Evolutionary conservation across 2,797 vertebrate species (phyloP).

Genomic region (Sitta carolinensis): DNA sequence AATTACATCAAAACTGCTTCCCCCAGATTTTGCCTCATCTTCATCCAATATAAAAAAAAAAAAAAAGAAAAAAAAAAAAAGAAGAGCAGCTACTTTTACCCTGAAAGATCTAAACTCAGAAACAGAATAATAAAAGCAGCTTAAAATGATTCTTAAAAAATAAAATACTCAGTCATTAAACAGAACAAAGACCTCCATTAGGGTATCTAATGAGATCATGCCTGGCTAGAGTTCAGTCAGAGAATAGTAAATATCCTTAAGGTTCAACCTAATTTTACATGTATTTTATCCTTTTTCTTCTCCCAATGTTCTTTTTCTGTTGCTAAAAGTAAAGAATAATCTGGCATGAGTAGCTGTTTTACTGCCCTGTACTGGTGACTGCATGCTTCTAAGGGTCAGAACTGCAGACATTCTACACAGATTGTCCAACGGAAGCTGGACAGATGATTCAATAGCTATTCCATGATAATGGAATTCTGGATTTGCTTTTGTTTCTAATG

Average conservation of each 20-base stretch:
- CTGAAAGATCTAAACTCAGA: background rate
- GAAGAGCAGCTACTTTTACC: background rate
- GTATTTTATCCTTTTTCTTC: background rate
- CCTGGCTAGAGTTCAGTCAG: constrained; percentile 13
- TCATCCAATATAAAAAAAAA: background rate
- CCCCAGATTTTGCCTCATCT: constrained; percentile 43
- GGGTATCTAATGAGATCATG: constrained; percentile 23
- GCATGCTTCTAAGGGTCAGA: background rate
- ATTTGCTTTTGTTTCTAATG: background rate
- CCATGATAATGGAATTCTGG: background rate
- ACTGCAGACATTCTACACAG: background rate
- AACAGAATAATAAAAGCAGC: background rate
- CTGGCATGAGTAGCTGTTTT: background rate
- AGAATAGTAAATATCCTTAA: background rate
- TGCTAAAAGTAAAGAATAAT: constrained; percentile 15
- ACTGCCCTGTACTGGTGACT: background rate
- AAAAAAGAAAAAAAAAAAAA: background rate
- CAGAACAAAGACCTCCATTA: constrained; percentile 36
- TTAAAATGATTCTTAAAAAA: background rate
- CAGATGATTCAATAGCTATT: background rate
- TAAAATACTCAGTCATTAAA: background rate
- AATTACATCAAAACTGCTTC: constrained; percentile 36
- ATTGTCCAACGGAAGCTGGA: background rate
- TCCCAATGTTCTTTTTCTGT: background rate
- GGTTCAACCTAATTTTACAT: background rate